Base-by-base conservation (phyloP, 2,113 vertebrate species). In the Gadus macrocephalus region DNA sequence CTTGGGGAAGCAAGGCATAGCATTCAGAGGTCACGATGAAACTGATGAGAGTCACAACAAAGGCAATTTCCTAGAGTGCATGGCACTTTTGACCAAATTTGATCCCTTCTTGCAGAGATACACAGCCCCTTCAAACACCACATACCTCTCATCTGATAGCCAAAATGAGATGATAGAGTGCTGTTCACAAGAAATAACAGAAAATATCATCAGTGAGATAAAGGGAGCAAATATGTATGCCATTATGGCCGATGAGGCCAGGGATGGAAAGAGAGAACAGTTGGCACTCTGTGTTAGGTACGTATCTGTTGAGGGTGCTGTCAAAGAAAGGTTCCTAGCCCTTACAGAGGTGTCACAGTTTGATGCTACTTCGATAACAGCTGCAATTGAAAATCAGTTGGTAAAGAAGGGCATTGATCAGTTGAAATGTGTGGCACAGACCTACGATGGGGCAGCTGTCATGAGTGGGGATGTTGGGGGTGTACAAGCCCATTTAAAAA, bases 161-260 rank as follows among this genome's bases (percentile, higher is more conserved):
- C 71, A 78, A 27, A 74, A 78, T 71, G 64, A 81, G 55, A 81
- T 70, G 63, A 75, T 64, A 17, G 49, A 63, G 15, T 78, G 63
- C 17, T 70, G 35, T 67, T 69, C 79, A 72, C 59, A 75, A 64
- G 63, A 78, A 8, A 11, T 75, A 53, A 67, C 72, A 7, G 71
- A 8, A 58, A 7, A 1, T 49, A 67, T 75, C 11, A 22, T 75
- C 25, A 62, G 35, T 64, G 62, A 82, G 22, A 76, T 73, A 9
- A 74, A 35, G 28, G 20, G 1, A 58, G 20, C 73, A 42, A 62
- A 66, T 4, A 76, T 82, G 64, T 69, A 20, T 20, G 20, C 20
- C 20, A 20, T 20, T 20, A 20, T 20, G 20, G 20, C 20, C 1
- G 20, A 20, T 20, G 20, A 77, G 60, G 65, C 65, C 25, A 62